Base-by-base conservation (phyloP, 2,888 invertebrate species). In the Muschampia plurimacula region DNA sequence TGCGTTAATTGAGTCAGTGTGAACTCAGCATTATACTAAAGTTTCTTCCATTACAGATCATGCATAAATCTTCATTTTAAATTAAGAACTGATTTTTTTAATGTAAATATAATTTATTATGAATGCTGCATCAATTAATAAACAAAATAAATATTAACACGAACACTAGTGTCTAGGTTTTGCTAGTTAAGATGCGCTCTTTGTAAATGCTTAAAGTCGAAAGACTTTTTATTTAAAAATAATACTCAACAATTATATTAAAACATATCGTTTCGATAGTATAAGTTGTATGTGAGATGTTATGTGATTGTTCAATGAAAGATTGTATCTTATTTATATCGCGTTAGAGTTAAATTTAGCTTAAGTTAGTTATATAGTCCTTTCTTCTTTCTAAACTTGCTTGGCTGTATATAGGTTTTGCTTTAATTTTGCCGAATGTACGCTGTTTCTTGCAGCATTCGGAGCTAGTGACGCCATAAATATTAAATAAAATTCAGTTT, bases 121-220 rank as follows among this genome's bases (percentile, higher is more conserved):
- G 22, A 39, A 62, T 69, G 5, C 4, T 8, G 36, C 60, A 62
- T 69, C 28, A 46, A 13, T 60, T 36, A 57, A 60, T 46, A 15
- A 46, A 46, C 13, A 46, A 13, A 46, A 13, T 62, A 39, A 57
- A 52, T 22, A 22, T 52, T 15, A 46, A 44, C n/a, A 3, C 6
- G n/a, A 60, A 85, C 88, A 89, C 89, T 92, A 72, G 67, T 88
- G 81, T 75, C 87, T 89, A 89, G 90, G 89, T 88, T 92, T 89
- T 91, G 91, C 85, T 91, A 89, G 88, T 89, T 93, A 91, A 89
- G 90, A 82, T 82, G 82, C 79, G 89, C 84, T 91, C 89, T 89
- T 87, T 91, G 90, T 92, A 87, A 86, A 84, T 77, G 90, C 90
- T 92, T 67, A 81, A 79, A 77, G 62, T 62, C 62, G 74, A 72